phyloP scores from a whole-genome alignment of 2,113 vertebrate genomes.

The Bagarius yarrelli region DNA sequence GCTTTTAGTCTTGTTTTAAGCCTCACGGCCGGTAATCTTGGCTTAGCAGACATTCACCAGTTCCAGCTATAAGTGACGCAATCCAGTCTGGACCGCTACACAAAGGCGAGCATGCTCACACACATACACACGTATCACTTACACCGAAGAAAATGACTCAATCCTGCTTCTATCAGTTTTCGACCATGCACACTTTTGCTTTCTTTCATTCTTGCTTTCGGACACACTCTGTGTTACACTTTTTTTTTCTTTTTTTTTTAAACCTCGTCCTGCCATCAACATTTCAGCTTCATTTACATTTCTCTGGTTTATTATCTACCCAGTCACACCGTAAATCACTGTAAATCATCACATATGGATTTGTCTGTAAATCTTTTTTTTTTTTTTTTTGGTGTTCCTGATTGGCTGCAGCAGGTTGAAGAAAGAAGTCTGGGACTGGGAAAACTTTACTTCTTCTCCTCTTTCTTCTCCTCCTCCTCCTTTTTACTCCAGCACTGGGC shows the following conservation, averaged over 20 bases:
- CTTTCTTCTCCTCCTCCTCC: not conserved
- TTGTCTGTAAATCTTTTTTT: conserved; percentile 8
- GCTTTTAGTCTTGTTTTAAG: conserved; percentile 52
- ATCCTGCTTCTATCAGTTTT: not conserved
- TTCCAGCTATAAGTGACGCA: conserved; percentile 37
- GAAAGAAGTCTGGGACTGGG: conserved; percentile 41
- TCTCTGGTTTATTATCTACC: conserved; percentile 11
- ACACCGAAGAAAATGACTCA: conserved; percentile 38
- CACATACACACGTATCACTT: conserved; percentile 25
- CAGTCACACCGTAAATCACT: not conserved
- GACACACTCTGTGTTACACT: not conserved
- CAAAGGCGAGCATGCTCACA: conserved; percentile 13
- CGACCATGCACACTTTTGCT: conserved; percentile 1
- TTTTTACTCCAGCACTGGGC: conserved; percentile 58
- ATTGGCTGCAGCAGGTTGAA: conserved; percentile 50
- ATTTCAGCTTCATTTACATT: not conserved
- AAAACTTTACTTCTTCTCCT: conserved; percentile 19
- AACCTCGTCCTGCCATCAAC: not conserved
- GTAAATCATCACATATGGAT: not conserved
- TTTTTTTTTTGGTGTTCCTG: conserved; percentile 24
- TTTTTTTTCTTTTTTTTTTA: not conserved
- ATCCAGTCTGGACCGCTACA: conserved; percentile 41
- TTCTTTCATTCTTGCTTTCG: not conserved
- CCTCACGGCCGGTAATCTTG: conserved; percentile 48
- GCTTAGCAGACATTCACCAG: conserved; percentile 40